Conservation (phyloP, 1,140 invertebrate species). For the Bombus affinis region DNA sequence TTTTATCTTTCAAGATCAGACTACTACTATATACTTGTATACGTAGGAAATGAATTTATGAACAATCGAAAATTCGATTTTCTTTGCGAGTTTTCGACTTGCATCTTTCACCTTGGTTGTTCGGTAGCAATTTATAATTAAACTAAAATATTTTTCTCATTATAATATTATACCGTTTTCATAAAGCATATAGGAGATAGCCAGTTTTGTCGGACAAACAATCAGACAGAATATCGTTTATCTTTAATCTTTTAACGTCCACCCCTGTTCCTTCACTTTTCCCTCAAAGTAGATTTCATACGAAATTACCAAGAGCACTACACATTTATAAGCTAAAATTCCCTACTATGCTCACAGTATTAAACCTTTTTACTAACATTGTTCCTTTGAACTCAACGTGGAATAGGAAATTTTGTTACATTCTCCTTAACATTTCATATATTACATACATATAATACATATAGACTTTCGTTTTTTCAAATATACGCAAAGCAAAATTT, state of each 20-base stretch:
- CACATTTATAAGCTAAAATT: background rate
- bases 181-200: background rate
- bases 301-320: background rate
- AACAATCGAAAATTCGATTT: background rate
- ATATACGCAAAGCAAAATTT: too few relatives aligned
- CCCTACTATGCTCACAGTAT: background rate
- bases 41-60: too few relatives aligned
- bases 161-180: background rate
- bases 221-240: constrained; percentile 10
- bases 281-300: background rate
- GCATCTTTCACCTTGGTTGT: too few relatives aligned
- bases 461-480: too few relatives aligned
- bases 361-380: background rate
- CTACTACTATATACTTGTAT: too few relatives aligned
- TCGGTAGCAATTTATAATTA: background rate
- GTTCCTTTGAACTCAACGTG: background rate
- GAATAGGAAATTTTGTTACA: background rate
- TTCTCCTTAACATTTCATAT: background rate
- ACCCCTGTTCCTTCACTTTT: background rate
- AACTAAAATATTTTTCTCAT: background rate
- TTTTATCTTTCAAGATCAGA: too few relatives aligned
- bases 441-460: too few relatives aligned
- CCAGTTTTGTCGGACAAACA: background rate
- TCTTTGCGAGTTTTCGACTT: background rate
- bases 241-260: constrained; percentile 35